These are phyloP conservation scores for Gallinago paraguaiae DNA, from an alignment of 2,113 vertebrate species.

Conservation along the genomic window DNA sequence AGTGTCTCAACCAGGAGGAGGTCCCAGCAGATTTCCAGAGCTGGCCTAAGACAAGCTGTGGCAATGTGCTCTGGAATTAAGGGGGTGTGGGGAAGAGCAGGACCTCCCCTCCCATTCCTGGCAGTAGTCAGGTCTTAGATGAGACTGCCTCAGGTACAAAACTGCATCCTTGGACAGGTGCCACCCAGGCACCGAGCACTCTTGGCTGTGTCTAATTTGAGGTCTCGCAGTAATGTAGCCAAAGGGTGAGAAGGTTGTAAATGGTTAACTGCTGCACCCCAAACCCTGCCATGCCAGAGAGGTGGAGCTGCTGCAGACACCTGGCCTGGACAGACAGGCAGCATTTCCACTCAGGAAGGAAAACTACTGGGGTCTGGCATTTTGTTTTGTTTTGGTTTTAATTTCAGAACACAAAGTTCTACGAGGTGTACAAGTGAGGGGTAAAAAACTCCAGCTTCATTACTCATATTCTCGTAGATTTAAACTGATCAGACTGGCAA, in stretches of 20 bases:
- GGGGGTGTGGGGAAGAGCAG: background rate
- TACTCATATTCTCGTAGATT: background rate
- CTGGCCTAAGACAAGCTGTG: background rate
- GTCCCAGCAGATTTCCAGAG: background rate
- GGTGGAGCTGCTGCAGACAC: background rate
- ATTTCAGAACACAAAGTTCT: background rate
- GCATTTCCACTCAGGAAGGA: background rate
- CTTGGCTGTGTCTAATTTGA: background rate
- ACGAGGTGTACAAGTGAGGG: background rate
- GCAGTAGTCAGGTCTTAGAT: background rate
- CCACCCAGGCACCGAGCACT: background rate
- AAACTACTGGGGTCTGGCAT: background rate
- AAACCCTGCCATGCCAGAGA: background rate
- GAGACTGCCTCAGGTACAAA: background rate
- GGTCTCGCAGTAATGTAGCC: background rate
- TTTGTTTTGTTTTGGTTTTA: background rate
- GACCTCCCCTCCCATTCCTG: background rate
- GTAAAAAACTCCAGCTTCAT: background rate
- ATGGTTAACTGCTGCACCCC: slow-evolving; percentile 1
- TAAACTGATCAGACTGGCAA: background rate
- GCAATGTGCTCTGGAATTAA: background rate
- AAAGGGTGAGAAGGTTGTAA: background rate
- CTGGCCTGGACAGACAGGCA: background rate
- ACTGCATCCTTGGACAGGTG: background rate
- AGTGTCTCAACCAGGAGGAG: background rate